A percentile compares a stretch with the other conserved stretches of the same genome.
Evolutionary conservation across 2,797 vertebrate species (phyloP).

Genomic region (Eulemur albifrons): DNA sequence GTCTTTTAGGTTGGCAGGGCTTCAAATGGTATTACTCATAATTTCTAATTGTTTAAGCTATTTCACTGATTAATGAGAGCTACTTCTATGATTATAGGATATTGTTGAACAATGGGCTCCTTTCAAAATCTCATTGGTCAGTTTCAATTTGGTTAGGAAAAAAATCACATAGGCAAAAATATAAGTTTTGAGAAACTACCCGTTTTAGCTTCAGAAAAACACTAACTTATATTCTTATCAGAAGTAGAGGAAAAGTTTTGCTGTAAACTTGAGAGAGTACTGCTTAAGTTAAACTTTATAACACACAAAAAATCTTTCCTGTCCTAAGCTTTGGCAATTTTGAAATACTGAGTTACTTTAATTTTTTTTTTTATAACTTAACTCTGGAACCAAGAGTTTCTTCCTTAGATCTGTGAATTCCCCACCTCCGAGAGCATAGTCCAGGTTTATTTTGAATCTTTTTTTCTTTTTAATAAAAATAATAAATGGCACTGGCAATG

Average conservation of each 20-base stretch:
- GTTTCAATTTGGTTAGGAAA: slow-evolving; percentile 49
- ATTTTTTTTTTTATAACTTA: slow-evolving; percentile 42
- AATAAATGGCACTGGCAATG: neutral
- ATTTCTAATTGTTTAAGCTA: slow-evolving; percentile 50
- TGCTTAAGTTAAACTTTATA: neutral
- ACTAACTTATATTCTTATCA: slow-evolving; percentile 2
- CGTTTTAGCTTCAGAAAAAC: slow-evolving; percentile 21
- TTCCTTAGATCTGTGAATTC: slow-evolving; percentile 17
- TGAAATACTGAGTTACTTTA: slow-evolving; percentile 41
- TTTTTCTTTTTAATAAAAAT: slow-evolving; percentile 30
- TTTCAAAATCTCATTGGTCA: slow-evolving; percentile 52
- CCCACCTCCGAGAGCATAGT: neutral
- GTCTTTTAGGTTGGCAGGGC: slow-evolving; percentile 32
- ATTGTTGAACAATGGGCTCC: slow-evolving; percentile 12
- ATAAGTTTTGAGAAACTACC: slow-evolving; percentile 43
- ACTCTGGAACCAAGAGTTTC: slow-evolving; percentile 28
- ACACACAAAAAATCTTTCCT: neutral
- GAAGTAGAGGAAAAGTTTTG: slow-evolving; percentile 43
- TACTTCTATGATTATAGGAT: neutral
- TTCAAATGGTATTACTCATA: slow-evolving; percentile 56
- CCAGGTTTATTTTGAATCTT: neutral
- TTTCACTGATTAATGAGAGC: slow-evolving; percentile 29
- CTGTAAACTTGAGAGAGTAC: neutral
- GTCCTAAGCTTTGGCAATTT: slow-evolving; percentile 1
- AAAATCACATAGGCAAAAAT: slow-evolving; percentile 45